These are phyloP conservation scores for Acronicta psi DNA, from an alignment of 2,888 invertebrate genomes.

Conservation along the genomic window DNA sequence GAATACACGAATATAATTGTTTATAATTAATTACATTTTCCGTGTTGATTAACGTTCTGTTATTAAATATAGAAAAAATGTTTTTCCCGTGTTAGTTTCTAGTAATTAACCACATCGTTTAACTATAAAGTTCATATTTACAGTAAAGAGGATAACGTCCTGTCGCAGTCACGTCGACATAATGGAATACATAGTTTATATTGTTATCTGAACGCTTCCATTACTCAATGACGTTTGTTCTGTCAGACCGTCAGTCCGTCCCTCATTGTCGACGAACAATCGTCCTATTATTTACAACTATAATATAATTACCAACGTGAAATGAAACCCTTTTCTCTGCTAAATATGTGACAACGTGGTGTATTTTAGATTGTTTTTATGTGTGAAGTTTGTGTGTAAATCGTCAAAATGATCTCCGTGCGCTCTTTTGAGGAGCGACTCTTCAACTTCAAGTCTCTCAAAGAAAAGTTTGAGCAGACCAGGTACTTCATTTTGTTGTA, in stretches of 20 bases:
- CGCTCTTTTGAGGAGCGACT: constrained; percentile 75
- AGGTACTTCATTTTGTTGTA: constrained; percentile 68
- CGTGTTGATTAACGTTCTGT: background rate
- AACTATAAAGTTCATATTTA: constrained; percentile 17
- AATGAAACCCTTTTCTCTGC: background rate
- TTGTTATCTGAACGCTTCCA: constrained; percentile 38
- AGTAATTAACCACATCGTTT: constrained; percentile 32
- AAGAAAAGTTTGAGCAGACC: constrained; percentile 79
- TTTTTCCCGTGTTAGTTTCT: constrained; percentile 8
- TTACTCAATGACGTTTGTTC: constrained; percentile 6
- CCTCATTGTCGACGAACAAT: constrained; percentile 17
- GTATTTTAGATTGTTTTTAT: background rate
- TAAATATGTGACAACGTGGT: constrained; percentile 35
- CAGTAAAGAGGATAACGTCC: constrained; percentile 46
- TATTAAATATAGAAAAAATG: background rate
- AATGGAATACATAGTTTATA: constrained; percentile 30
- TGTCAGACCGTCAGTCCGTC: constrained; percentile 38
- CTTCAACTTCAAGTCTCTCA: constrained; percentile 79
- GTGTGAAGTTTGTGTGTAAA: constrained; percentile 45
- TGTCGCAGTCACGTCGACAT: constrained; percentile 11
- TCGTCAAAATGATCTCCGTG: constrained; percentile 75
- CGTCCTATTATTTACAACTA: constrained; percentile 6
- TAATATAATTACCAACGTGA: background rate
- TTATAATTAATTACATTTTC: too few relatives aligned
- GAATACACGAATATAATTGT: background rate